Base-by-base conservation (phyloP, 2,113 vertebrate genomes). In the Phylloscopus whistleri region DNA sequence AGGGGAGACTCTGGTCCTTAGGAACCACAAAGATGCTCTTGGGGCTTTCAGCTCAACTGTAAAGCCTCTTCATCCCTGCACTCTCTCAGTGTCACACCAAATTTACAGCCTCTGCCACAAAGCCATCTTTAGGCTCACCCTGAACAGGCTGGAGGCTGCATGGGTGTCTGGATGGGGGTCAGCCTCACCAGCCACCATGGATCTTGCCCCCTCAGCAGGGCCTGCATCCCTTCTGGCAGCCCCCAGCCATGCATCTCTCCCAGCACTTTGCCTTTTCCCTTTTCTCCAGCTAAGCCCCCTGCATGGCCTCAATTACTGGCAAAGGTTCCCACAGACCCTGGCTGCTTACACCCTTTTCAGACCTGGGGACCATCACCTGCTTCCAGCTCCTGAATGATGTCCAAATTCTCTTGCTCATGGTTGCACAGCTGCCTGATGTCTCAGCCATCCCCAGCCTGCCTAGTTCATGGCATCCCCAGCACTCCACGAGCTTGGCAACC, bases 401-500 rank as follows among this genome's bases (percentile, higher is more conserved):
- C 49, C 46, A 41, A 59, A 88, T 67, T 11, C 46, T 85, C 60
- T 51, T 68, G 77, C 72, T 76, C 56, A 23, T 23, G 56, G 48
- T 55, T 62, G 49, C 63, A 69, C 63, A 83, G 48, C 12, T 83
- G 70, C 49, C 48, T 83, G 63, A 76, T 35, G 48, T 48, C 48
- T 35, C 63, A 76, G 63, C 37, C 55, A 48, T 31, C 41, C 20
- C 10, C 62, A 55, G 24, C 30, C 48, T 68, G 41, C 41, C 48
- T 16, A 31, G 70, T 5, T 76, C 55, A 49, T 37, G 63, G 79
- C 63, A 76, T 23, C 55, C 20, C 48, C 26, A 63, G 69, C 37
- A 67, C 37, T 24, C 53, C 59, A 31, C 0, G 3, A 51, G 17
- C 53, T 33, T 62, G 49, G 30, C 35, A 77, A 0, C 0, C 41